Base-by-base conservation (phyloP, 2,113 vertebrate genomes). In the Trinectes maculatus region DNA sequence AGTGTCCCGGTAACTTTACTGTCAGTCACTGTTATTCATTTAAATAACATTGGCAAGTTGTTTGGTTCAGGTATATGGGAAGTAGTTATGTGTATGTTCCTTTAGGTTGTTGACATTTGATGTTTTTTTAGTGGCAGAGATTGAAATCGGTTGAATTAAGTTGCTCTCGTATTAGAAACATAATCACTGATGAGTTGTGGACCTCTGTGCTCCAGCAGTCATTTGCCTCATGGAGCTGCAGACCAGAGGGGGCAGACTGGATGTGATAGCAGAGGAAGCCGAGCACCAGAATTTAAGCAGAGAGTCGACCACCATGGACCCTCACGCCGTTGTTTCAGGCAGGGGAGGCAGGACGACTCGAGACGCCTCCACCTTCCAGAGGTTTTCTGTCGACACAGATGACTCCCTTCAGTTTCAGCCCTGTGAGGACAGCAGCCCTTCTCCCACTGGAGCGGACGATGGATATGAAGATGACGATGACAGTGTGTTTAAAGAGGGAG, bases 201-300 rank as follows among this genome's bases (percentile, higher is more conserved):
- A 25, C 16, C 22, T 55, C 18, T 55, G 6, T 42, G 21, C 52
- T 58, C 21, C 3, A 52, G 46, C 58, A 80, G 79, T 18, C 18
- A 3, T 55, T 48, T 16, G 28, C 28, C 53, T 90, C 24, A 91
- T 93, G 92, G 95, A 96, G 62, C 89, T 93, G 65, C 93, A 94
- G 67, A 89, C 92, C 48, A 86, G 89, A 31, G 91, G 90, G 34
- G 90, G 90, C n/a, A 82, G 85, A 19, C 83, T 94, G 67, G 91
- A 87, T 46, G 87, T 91, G 76, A 95, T 96, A 43, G 73, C 89
- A 0, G 93, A 94, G 81, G 94, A 93, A 69, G 22, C 80, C 4
- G 85, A 88, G 58, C 60, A 61, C 46, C 83, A 92, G 2, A 90
- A 87, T 5, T 21, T 90, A 18, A 92, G 87, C 51, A 69, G 74